These are phyloP conservation scores for Artemisiospiza belli DNA, from an alignment of 2,113 vertebrate genomes.

Conservation along the genomic window DNA sequence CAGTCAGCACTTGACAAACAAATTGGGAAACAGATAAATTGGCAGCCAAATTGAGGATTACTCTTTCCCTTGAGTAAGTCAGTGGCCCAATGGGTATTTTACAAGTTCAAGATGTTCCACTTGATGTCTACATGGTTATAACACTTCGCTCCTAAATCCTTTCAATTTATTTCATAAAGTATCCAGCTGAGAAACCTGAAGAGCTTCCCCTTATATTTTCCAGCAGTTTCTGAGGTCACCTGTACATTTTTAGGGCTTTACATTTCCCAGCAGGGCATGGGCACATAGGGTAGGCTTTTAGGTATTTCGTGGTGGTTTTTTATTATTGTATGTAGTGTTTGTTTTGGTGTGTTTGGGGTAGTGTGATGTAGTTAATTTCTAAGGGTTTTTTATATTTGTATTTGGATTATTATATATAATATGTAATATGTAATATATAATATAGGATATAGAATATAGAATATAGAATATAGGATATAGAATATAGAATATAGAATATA, in stretches of 20 bases:
- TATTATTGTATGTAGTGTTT: too few relatives aligned
- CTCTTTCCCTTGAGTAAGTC: not conserved
- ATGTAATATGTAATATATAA: too few relatives aligned
- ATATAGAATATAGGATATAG: too few relatives aligned
- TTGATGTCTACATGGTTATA: not conserved
- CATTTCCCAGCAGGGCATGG: not conserved
- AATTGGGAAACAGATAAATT: not conserved
- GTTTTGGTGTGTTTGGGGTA: not conserved
- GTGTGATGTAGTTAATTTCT: too few relatives aligned
- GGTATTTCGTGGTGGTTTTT: not conserved
- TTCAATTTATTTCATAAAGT: not conserved
- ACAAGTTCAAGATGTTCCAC: not conserved
- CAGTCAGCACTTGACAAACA: not conserved
- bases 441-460: too few relatives aligned
- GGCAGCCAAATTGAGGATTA: not conserved
- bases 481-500: too few relatives aligned
- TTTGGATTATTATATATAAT: too few relatives aligned
- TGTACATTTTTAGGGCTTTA: not conserved
- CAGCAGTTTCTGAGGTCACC: not conserved
- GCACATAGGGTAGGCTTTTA: too few relatives aligned
- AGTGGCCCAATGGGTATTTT: not conserved
- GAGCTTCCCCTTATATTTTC: not conserved
- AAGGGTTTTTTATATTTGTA: too few relatives aligned
- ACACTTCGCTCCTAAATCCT: not conserved
- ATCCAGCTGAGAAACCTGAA: not conserved